These are phyloP conservation scores for Leptopilina syphax DNA, from an alignment of 2,888 invertebrate genomes.

Conservation along the genomic window DNA sequence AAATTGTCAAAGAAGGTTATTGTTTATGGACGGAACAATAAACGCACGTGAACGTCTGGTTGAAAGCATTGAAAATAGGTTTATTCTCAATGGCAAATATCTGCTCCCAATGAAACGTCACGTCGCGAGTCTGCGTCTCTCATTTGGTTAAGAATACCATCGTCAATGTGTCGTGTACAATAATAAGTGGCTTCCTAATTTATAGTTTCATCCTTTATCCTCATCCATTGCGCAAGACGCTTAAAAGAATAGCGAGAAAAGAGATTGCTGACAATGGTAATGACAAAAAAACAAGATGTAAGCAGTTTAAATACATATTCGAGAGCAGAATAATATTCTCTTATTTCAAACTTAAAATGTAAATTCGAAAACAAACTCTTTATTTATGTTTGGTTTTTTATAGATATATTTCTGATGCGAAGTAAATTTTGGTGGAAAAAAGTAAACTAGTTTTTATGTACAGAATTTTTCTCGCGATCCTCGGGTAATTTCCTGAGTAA, in stretches of 20 bases:
- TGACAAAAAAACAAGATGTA: neutral
- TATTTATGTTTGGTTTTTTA: too few species aligned
- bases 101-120: slow-evolving; percentile 52
- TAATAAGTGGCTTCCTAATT: slow-evolving; percentile 63
- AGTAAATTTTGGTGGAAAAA: too few species aligned
- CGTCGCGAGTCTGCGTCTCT: slow-evolving; percentile 55
- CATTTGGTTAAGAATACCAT: slow-evolving; percentile 70
- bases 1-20: neutral
- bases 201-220: slow-evolving; percentile 57
- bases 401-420: too few species aligned
- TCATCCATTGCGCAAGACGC: slow-evolving; percentile 47
- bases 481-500: neutral
- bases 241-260: slow-evolving; percentile 41
- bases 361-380: too few species aligned
- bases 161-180: slow-evolving; percentile 63
- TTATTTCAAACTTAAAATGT: too few species aligned
- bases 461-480: too few species aligned
- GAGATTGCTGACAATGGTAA: slow-evolving; percentile 44
- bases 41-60: neutral
- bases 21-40: slow-evolving; percentile 10
- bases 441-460: too few species aligned
- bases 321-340: slow-evolving; percentile 9
- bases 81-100: slow-evolving; percentile 32
- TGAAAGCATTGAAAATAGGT: slow-evolving; percentile 25
- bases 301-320: slow-evolving; percentile 38